phyloP scores from a whole-genome alignment of 1,140 invertebrate species.

The Odontomachus brunneus region DNA sequence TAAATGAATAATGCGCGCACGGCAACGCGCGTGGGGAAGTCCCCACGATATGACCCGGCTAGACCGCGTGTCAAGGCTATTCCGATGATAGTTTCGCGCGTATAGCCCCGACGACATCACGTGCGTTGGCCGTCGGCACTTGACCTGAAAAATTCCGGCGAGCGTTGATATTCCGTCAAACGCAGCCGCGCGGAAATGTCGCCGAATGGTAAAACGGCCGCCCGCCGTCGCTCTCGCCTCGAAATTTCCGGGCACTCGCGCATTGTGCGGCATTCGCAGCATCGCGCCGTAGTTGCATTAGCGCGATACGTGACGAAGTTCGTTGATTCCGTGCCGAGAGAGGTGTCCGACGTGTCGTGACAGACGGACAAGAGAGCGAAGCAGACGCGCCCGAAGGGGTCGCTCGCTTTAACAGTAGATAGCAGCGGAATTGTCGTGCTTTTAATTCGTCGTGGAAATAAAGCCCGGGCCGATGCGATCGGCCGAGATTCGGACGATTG shows the following conservation, averaged over 20 bases:
- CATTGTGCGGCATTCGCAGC: constrained; percentile 32
- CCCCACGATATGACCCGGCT: too few relatives aligned
- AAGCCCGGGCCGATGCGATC: constrained; percentile 45
- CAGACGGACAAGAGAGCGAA: too few relatives aligned
- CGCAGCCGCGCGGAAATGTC: constrained; percentile 20
- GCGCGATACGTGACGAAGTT: constrained; percentile 67
- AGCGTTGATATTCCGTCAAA: constrained; percentile 16
- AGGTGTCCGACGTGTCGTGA: background rate
- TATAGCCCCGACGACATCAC: too few relatives aligned
- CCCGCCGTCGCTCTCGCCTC: constrained; percentile 1
- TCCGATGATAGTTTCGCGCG: too few relatives aligned
- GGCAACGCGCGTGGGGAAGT: too few relatives aligned
- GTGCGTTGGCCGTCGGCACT: too few relatives aligned
- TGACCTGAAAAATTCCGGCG: constrained; percentile 10
- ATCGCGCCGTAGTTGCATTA: constrained; percentile 60
- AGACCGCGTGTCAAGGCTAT: too few relatives aligned
- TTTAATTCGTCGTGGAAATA: constrained; percentile 64
- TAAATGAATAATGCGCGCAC: too few relatives aligned
- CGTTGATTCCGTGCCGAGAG: constrained; percentile 49
- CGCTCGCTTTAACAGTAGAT: too few relatives aligned
- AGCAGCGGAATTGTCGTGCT: constrained; percentile 50
- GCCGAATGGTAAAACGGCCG: constrained; percentile 13
- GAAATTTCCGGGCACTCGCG: constrained; percentile 43
- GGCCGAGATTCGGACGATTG: constrained; percentile 64
- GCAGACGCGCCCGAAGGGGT: too few relatives aligned